These are phyloP conservation scores for Catalaphyllia jardinei DNA, from an alignment of 64 coral and sea anemone species.

Conservation along the genomic window DNA sequence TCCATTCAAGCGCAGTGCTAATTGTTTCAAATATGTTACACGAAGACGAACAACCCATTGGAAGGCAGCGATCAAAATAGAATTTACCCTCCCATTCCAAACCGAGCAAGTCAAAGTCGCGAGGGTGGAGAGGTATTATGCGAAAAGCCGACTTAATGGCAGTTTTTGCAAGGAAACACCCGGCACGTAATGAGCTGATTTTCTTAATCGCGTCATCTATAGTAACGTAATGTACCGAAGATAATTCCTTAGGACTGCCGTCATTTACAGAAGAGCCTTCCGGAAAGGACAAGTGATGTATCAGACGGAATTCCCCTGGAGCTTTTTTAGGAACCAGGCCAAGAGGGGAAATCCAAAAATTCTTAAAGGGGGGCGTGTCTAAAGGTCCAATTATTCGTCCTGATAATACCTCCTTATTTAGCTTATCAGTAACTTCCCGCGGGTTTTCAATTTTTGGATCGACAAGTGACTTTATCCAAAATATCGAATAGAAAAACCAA, in stretches of 20 bases:
- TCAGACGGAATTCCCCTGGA: not conserved
- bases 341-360: not conserved
- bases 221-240: not conserved
- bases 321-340: conserved; percentile 6
- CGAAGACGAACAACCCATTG: not conserved
- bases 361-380: not conserved
- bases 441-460: conserved; percentile 6
- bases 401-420: conserved; percentile 5
- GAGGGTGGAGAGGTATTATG: not conserved
- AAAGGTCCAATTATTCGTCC: not conserved
- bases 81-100: not conserved
- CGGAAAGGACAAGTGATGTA: not conserved
- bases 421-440: not conserved
- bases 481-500: conserved; percentile 20
- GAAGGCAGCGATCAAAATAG: not conserved
- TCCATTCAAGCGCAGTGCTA: not conserved
- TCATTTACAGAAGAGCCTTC: conserved; percentile 10
- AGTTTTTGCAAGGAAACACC: not conserved
- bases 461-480: not conserved
- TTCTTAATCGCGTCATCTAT: not conserved
- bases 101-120: not conserved
- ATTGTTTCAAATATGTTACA: not conserved
- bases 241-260: not conserved
- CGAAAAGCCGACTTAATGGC: conserved; percentile 4
- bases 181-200: not conserved